phyloP scores from a whole-genome alignment of 2,888 invertebrate genomes.

The Philaethria dido region DNA sequence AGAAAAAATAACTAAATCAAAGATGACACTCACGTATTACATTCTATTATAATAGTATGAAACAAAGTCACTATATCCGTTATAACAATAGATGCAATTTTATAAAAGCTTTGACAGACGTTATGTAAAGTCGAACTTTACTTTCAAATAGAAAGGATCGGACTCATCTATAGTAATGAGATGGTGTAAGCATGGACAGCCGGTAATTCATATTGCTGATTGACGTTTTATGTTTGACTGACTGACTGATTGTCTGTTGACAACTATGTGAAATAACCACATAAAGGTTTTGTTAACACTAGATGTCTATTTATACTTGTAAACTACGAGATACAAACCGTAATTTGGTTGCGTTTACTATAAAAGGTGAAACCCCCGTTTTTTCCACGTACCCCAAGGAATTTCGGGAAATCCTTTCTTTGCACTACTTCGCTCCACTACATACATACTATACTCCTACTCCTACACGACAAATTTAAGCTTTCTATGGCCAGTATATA shows the following conservation, averaged over 20 bases:
- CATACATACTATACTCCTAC: no score
- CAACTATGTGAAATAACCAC: no score
- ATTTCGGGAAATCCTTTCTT: no score
- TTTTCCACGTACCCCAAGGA: no score
- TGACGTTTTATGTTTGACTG: conserved; percentile 10
- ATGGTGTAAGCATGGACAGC: conserved; percentile 36
- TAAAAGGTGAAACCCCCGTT: no score
- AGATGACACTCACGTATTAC: background rate
- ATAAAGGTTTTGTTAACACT: no score
- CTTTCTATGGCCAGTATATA: no score
- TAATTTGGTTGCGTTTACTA: no score
- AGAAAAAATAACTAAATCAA: background rate
- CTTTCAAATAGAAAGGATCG: conserved; percentile 58
- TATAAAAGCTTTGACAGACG: conserved; percentile 39
- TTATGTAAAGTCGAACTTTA: conserved; percentile 54
- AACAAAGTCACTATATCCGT: conserved; percentile 10
- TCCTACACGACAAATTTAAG: no score
- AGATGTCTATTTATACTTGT: no score
- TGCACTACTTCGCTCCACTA: no score
- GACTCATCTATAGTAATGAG: conserved; percentile 47
- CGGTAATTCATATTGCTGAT: conserved; percentile 1
- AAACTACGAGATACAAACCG: no score
- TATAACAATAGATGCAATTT: conserved; percentile 27
- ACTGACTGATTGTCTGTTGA: conserved; percentile 3
- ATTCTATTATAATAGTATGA: background rate